Evolutionary conservation across 2,797 vertebrate species (phyloP).

Genomic region (Poecilia wingei): DNA sequence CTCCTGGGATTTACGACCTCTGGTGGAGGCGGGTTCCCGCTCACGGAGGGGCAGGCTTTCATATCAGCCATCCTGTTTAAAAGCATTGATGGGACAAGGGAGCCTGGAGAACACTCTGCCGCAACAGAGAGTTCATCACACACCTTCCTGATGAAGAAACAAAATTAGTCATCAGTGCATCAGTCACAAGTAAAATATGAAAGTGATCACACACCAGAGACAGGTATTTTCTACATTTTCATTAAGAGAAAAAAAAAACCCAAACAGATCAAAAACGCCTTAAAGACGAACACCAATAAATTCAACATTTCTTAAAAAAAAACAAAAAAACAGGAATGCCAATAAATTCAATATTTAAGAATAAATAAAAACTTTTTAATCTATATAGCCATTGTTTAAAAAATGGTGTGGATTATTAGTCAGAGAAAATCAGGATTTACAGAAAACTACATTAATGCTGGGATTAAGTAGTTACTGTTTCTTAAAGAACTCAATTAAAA

Average conservation of each 20-base stretch:
- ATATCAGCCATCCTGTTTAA: conserved; percentile 80
- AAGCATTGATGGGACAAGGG: conserved; percentile 20
- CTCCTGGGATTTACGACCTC: conserved; percentile 83
- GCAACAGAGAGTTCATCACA: conserved; percentile 58
- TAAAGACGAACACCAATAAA: neutral
- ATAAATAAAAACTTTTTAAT: too few relatives aligned
- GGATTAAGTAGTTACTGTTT: too few relatives aligned
- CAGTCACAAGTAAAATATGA: neutral
- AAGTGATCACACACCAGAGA: neutral
- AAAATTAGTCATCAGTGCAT: neutral
- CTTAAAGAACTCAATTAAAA: too few relatives aligned
- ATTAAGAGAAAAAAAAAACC: neutral
- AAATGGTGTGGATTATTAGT: neutral
- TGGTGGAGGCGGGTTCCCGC: conserved; percentile 90
- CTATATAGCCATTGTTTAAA: neutral
- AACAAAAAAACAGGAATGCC: neutral
- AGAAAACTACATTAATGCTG: too few relatives aligned
- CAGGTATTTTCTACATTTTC: neutral
- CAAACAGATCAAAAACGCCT: neutral
- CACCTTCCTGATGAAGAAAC: conserved; percentile 54
- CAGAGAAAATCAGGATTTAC: neutral
- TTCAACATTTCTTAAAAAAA: neutral
- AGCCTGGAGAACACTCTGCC: conserved; percentile 2
- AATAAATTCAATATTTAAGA: neutral
- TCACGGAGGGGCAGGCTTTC: conserved; percentile 62